Evolutionary conservation across 2,888 invertebrate genomes (phyloP), one percentile per base, ranked within the genome.

Genomic region (Hemithea aestivaria): DNA sequence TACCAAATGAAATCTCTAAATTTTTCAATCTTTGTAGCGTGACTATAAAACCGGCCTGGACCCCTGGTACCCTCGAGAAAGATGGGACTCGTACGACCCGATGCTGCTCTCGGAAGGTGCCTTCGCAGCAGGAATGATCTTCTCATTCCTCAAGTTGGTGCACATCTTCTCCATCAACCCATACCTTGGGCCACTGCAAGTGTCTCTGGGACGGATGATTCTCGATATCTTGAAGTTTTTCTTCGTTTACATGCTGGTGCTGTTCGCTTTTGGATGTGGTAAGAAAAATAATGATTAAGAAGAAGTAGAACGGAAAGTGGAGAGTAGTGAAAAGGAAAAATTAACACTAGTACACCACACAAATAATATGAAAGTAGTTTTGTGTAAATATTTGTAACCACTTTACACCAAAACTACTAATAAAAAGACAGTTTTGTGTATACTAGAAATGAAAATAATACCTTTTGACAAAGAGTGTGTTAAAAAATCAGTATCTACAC

Each of bases 131-230:
- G 98, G 96, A 55, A 98, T 98, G 94, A 97, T 98, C 62, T 97
- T 96, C 79, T 96, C 96, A 46, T 97, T 96, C 64, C 89, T 98
- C 40, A 98, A 98, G 76, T 90, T 98, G 64, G 97, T 98, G 10
- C 97, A 98, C 76, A 96, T 98, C 69, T 98, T 98, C 89, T 97
- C 97, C 45, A 96, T 98, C 49, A 98, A 97, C 83, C 98, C 98
- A 0, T 96, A 98, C 76, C 89, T 98, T 56, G 98, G 98, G 45
- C 98, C 98, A 0, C 84, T 88, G 28, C 98, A 98, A 81, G 97
- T 98, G 35, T 98, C 98, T 1, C 84, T 98, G 8, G 98, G 98
- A 33, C 89, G 96, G 62, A 96, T 96, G 98, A 94, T 96, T 35
- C 91, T 96, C 62, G 98, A 98, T 71, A 97, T 98, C 51, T 91